A percentile compares a stretch with the other conserved stretches of the same genome.
Conservation (phyloP, 2,113 vertebrate genomes). For the Paedocypris sp. region DNA sequence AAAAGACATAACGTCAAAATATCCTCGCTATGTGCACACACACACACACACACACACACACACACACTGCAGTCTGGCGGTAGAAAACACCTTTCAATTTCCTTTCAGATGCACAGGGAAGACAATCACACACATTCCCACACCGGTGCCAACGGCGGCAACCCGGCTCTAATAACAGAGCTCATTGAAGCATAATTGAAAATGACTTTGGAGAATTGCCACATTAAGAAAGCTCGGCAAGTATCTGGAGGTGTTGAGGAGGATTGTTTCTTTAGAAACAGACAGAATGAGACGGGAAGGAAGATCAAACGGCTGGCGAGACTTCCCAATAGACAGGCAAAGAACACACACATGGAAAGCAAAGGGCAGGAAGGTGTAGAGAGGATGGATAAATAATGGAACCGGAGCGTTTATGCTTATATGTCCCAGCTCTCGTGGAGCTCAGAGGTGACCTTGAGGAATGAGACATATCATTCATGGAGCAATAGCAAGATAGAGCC, state of each 20-base stretch:
- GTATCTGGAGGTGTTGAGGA: constrained; percentile 47
- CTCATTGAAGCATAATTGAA: constrained; percentile 55
- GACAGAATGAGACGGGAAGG: constrained; percentile 38
- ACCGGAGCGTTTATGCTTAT: background rate
- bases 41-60: background rate
- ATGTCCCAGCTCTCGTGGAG: background rate
- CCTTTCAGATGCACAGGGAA: constrained; percentile 1
- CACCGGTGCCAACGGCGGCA: background rate
- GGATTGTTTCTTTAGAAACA: constrained; percentile 8
- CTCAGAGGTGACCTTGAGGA: constrained; percentile 15
- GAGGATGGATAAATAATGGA: constrained; percentile 8
- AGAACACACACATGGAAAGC: background rate
- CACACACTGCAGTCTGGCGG: background rate
- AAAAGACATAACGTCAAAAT: constrained; percentile 1
- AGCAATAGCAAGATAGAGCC: background rate
- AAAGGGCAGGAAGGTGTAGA: background rate
- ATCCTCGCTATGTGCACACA: background rate
- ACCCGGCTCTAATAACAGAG: constrained; percentile 38
- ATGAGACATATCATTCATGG: constrained; percentile 1
- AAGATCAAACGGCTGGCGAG: background rate
- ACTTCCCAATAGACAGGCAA: background rate
- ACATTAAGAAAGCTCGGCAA: constrained; percentile 37
- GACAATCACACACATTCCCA: background rate
- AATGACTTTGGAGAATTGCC: constrained; percentile 55
- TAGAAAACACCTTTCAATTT: background rate